These are phyloP conservation scores for Pecten maximus DNA, from an alignment of 2,888 invertebrate species.

Conservation along the genomic window DNA sequence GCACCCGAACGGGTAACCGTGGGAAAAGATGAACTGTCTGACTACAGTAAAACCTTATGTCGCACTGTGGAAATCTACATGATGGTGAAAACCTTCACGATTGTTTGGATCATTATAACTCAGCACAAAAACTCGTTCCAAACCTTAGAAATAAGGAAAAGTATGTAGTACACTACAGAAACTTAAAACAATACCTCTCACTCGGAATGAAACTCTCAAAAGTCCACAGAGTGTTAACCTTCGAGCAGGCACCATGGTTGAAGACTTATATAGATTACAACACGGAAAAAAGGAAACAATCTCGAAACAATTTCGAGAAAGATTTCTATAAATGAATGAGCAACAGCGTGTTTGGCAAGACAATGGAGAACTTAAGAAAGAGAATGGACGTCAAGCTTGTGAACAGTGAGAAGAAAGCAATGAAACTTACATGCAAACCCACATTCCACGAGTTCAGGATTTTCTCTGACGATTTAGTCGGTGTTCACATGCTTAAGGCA, in stretches of 20 bases:
- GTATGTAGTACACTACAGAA: conserved; percentile 35
- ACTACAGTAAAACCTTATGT: background rate
- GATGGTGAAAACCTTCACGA: background rate
- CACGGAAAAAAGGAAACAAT: conserved; percentile 2
- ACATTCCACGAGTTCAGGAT: background rate
- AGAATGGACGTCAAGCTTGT: conserved; percentile 37
- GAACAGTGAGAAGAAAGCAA: background rate
- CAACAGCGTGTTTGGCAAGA: background rate
- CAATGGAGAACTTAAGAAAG: conserved; percentile 36
- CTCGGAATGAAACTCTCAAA: too few relatives aligned
- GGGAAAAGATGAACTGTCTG: background rate
- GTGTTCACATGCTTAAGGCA: background rate
- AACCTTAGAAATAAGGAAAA: background rate
- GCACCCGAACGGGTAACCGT: background rate
- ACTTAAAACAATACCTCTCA: conserved; percentile 40
- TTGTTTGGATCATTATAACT: background rate
- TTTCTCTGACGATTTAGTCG: background rate
- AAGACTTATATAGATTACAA: conserved; percentile 37
- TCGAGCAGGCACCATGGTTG: conserved; percentile 39
- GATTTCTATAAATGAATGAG: too few relatives aligned
- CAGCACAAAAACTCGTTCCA: background rate
- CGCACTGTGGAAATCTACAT: background rate
- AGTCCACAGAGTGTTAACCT: conserved; percentile 27
- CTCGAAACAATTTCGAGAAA: too few relatives aligned
- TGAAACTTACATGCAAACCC: background rate